Percentiles rank a stretch among this genome's conserved stretches.
These are phyloP conservation scores for Sebastes cheni DNA, from an alignment of 2,797 vertebrate species.

Conservation along the genomic window DNA sequence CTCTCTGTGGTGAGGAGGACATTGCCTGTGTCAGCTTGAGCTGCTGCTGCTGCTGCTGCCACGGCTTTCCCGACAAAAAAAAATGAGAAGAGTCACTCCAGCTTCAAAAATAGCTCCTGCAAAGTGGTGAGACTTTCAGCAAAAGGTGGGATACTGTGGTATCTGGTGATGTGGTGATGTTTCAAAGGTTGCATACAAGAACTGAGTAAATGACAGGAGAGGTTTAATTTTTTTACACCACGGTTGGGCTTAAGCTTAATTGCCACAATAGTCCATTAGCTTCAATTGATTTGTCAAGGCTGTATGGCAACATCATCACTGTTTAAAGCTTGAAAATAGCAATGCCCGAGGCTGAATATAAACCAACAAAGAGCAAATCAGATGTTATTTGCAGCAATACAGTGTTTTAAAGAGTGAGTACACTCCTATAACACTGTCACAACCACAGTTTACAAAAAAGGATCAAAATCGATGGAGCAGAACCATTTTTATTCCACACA, in stretches of 20 bases:
- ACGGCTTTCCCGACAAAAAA: background rate
- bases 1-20: background rate
- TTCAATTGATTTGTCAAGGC: background rate
- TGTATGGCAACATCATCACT: background rate
- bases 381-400: background rate
- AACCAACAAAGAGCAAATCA: background rate
- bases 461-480: background rate
- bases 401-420: background rate
- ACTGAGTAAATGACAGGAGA: background rate
- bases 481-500: background rate
- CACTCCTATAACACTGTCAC: background rate
- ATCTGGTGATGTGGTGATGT: background rate
- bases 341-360: background rate
- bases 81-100: background rate
- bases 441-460: background rate
- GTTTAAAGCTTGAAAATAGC: background rate
- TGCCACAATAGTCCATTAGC: background rate
- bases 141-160: background rate
- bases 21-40: background rate
- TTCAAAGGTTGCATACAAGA: background rate
- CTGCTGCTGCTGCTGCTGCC: constrained; percentile 8
- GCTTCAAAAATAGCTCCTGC: constrained; percentile 1
- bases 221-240: background rate
- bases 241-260: background rate
- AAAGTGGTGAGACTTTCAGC: background rate